These are phyloP conservation scores for Hyphantria cunea DNA, from an alignment of 1,140 invertebrate species.

Conservation along the genomic window DNA sequence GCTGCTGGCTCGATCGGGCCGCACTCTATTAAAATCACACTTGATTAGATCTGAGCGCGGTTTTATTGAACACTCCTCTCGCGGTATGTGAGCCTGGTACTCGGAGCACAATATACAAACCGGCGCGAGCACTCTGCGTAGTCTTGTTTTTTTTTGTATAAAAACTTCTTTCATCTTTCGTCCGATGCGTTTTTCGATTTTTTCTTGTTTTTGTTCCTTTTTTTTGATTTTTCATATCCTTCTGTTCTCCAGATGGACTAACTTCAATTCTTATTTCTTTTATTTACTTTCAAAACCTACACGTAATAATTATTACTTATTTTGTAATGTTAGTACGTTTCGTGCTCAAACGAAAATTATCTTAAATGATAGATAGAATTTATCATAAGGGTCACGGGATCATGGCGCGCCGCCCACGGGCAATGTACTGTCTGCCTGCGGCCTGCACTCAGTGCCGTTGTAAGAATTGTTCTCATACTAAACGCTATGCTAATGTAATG, in stretches of 20 bases:
- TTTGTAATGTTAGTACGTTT: constrained; percentile 29
- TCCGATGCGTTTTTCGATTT: constrained; percentile 57
- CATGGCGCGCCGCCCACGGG: constrained; percentile 68
- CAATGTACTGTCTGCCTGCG: constrained; percentile 65
- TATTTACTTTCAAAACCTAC: background rate
- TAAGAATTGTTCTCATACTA: constrained; percentile 70
- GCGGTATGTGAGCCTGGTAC: constrained; percentile 62
- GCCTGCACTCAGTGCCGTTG: constrained; percentile 44
- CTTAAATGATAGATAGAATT: constrained; percentile 57
- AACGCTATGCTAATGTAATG: constrained; percentile 80
- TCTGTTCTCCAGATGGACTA: constrained; percentile 71
- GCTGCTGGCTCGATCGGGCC: constrained; percentile 40
- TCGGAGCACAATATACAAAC: constrained; percentile 34
- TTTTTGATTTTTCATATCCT: constrained; percentile 71
- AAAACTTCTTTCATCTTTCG: constrained; percentile 44
- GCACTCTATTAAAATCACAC: constrained; percentile 72
- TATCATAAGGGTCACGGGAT: constrained; percentile 71
- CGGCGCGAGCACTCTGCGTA: constrained; percentile 39
- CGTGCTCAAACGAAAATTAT: constrained; percentile 40
- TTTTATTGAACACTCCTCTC: constrained; percentile 65
- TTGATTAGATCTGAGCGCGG: constrained; percentile 67
- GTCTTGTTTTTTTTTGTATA: constrained; percentile 47
- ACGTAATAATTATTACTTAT: background rate
- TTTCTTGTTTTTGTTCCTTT: constrained; percentile 62
- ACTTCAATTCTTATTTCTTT: constrained; percentile 67